Conservation (phyloP, 2,888 invertebrate species). For the Trachelus troglodyta region DNA sequence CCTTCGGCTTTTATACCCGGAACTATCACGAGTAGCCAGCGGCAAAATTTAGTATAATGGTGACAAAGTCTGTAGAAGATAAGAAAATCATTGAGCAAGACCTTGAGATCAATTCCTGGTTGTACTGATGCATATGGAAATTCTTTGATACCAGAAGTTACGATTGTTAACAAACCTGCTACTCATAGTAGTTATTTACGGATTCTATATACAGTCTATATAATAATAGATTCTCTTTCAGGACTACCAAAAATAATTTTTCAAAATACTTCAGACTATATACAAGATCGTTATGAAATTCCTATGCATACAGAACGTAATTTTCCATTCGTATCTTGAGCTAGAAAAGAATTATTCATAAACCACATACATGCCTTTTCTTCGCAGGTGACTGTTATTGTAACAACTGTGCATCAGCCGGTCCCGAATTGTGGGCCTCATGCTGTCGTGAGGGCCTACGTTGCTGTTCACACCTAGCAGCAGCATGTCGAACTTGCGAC, state of each 20-base stretch:
- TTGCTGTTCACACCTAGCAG: constrained; percentile 63
- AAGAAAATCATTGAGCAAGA: not conserved
- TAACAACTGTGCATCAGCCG: constrained; percentile 58
- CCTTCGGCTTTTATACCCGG: constrained; percentile 26
- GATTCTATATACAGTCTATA: not conserved
- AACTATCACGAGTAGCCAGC: not conserved
- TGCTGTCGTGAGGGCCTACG: constrained; percentile 61
- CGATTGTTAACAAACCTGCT: not conserved
- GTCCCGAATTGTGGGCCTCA: constrained; percentile 61
- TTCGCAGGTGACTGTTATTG: constrained; percentile 63
- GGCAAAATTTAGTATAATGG: not conserved
- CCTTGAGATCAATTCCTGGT: not conserved
- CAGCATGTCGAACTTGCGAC: constrained; percentile 63
- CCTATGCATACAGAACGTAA: not conserved
- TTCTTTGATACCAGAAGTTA: not conserved
- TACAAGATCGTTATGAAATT: not conserved
- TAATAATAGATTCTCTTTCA: not conserved
- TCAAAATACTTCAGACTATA: not conserved
- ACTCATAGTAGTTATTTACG: not conserved
- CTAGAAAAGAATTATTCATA: not conserved
- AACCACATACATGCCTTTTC: not conserved
- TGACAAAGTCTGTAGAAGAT: not conserved
- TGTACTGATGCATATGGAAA: not conserved
- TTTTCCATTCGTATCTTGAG: too few relatives aligned
- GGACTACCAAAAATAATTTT: not conserved